phyloP scores from a whole-genome alignment of 2,113 vertebrate genomes.

The Gasterosteus aculeatus region DNA sequence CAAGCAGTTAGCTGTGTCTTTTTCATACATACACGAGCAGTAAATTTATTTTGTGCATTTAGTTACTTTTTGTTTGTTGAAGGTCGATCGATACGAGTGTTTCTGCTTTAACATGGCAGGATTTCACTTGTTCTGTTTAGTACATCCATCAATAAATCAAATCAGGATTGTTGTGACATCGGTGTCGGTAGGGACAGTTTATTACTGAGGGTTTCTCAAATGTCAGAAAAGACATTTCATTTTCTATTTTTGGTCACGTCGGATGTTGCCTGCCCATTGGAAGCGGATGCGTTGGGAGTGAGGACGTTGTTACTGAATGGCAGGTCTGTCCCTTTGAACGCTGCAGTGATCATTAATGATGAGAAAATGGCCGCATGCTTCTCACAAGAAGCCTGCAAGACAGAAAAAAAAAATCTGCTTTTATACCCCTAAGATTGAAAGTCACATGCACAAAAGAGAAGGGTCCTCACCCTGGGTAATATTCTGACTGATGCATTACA shows the following conservation, averaged over 20 bases:
- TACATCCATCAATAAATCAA: constrained; percentile 7
- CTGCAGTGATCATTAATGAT: constrained; percentile 44
- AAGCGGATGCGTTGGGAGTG: constrained; percentile 15
- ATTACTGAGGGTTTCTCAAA: constrained; percentile 26
- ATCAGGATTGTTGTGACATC: neutral
- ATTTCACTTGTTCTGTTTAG: neutral
- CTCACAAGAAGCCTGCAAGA: constrained; percentile 41
- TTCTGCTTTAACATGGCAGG: neutral
- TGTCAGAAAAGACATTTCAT: constrained; percentile 10
- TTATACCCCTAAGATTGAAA: constrained; percentile 38
- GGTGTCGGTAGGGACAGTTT: neutral
- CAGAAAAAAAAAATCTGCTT: constrained; percentile 63
- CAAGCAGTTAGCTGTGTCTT: neutral
- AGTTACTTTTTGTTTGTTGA: neutral
- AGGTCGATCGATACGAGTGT: neutral
- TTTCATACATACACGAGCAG: neutral
- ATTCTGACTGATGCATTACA: constrained; percentile 12
- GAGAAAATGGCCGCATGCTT: constrained; percentile 36
- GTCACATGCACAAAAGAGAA: constrained; percentile 33
- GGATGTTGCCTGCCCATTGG: neutral
- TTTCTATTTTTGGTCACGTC: neutral
- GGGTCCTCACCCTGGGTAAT: neutral
- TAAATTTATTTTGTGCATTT: neutral
- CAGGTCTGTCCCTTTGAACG: constrained; percentile 36
- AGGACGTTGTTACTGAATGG: constrained; percentile 33